Conservation (phyloP, 2,888 invertebrate genomes). For the Argyresthia goedartella region DNA sequence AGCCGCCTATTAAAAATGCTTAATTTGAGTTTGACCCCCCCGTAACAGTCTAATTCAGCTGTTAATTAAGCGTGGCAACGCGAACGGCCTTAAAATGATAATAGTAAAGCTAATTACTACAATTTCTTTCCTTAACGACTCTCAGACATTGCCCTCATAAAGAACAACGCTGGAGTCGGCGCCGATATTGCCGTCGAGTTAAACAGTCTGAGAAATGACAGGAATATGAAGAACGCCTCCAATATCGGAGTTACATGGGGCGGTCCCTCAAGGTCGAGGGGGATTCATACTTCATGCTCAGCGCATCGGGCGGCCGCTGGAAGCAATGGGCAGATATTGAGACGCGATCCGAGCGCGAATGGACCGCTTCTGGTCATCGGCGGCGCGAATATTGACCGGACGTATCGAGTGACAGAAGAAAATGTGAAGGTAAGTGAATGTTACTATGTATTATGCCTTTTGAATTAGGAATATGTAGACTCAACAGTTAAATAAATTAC, state of each 20-base stretch:
- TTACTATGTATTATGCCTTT: too few species aligned
- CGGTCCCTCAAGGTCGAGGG: conserved; percentile 23
- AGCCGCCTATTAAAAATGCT: conserved; percentile 25
- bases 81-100: conserved; percentile 35
- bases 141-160: conserved; percentile 89
- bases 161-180: conserved; percentile 91
- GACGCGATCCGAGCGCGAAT: conserved; percentile 11
- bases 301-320: conserved; percentile 8
- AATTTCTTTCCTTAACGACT: conserved; percentile 48
- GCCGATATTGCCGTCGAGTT: conserved; percentile 82
- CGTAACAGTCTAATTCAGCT: conserved; percentile 14
- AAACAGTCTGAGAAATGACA: conserved; percentile 45
- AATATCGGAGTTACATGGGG: conserved; percentile 29
- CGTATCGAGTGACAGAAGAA: conserved; percentile 73
- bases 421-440: conserved; percentile 75
- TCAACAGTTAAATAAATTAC: too few species aligned
- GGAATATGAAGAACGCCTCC: conserved; percentile 27
- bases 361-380: conserved; percentile 78
- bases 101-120: conserved; percentile 38
- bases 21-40: conserved; percentile 27
- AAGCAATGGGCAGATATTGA: conserved; percentile 3
- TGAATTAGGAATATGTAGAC: too few species aligned
- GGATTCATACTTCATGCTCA: conserved; percentile 36
- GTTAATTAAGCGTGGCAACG: conserved; percentile 39
- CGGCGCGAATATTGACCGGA: conserved; percentile 82